Evolutionary conservation across 2,888 invertebrate species (phyloP).

Genomic region (Altica lythri): DNA sequence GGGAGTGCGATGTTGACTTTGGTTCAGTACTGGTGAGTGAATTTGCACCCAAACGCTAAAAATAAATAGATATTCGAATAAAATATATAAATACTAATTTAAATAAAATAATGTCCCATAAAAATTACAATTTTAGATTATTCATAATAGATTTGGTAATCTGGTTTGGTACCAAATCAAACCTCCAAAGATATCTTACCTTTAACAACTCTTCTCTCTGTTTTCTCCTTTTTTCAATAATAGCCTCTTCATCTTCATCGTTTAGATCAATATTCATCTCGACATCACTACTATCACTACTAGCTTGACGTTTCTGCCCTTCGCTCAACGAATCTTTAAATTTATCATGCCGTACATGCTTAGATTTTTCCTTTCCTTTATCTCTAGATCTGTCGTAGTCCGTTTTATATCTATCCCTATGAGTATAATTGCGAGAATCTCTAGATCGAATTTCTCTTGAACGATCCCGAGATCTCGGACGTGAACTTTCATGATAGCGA

Average conservation of each 20-base stretch:
- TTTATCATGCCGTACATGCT: slow-evolving; percentile 60
- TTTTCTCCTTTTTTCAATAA: slow-evolving; percentile 86
- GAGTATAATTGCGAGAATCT: slow-evolving; percentile 40
- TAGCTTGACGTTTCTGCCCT: slow-evolving; percentile 73
- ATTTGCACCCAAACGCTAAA: slow-evolving; percentile 24
- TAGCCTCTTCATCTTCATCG: slow-evolving; percentile 90
- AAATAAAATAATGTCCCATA: no score
- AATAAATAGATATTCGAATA: no score
- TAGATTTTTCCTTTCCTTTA: slow-evolving; percentile 50
- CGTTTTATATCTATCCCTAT: slow-evolving; percentile 40
- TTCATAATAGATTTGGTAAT: no score
- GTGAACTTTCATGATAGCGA: slow-evolving; percentile 32
- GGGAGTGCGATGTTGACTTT: slow-evolving; percentile 6
- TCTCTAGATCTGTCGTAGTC: slow-evolving; percentile 53
- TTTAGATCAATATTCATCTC: slow-evolving; percentile 77
- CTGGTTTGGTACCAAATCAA: no score
- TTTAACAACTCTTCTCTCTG: slow-evolving; percentile 86
- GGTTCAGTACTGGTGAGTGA: background rate
- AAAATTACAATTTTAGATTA: no score
- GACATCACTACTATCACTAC: slow-evolving; percentile 73
- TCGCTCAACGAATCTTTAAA: slow-evolving; percentile 79
- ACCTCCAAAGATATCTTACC: no score
- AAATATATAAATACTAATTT: no score
- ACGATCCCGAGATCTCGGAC: slow-evolving; percentile 47
- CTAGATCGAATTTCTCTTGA: slow-evolving; percentile 52